A percentile compares a stretch with the other conserved stretches of the same genome.
phyloP scores from a whole-genome alignment of 2,888 invertebrate species.

The Autographa gamma region DNA sequence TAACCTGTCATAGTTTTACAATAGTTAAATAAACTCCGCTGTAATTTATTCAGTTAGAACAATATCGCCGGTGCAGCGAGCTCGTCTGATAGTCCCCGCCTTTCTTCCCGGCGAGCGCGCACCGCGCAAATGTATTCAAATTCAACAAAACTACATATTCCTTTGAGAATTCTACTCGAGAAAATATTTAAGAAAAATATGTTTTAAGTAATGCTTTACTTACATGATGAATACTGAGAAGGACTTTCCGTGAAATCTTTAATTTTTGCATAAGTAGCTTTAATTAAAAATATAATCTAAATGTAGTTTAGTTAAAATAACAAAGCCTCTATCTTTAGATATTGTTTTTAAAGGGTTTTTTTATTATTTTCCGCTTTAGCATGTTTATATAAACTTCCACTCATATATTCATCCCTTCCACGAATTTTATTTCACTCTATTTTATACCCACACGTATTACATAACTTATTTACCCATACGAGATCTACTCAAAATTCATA shows the following conservation, averaged over 20 bases:
- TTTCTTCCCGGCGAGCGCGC: not conserved
- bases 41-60: not conserved
- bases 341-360: no score
- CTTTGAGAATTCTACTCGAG: constrained; percentile 20
- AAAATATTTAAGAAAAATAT: constrained; percentile 14
- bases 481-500: constrained; percentile 35
- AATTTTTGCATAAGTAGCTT: no score
- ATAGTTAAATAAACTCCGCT: not conserved
- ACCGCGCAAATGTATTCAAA: constrained; percentile 11
- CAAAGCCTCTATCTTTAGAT: no score
- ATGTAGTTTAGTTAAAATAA: no score
- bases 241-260: no score
- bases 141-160: constrained; percentile 24
- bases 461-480: constrained; percentile 14
- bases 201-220: not conserved
- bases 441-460: constrained; percentile 17
- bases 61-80: not conserved
- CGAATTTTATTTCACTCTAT: constrained; percentile 1
- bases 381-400: no score
- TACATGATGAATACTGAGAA: no score
- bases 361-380: no score
- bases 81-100: no score
- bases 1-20: not conserved
- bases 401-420: no score
- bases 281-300: no score